Base-by-base conservation (phyloP, 2,888 invertebrate species). In the Cloeon dipterum region DNA sequence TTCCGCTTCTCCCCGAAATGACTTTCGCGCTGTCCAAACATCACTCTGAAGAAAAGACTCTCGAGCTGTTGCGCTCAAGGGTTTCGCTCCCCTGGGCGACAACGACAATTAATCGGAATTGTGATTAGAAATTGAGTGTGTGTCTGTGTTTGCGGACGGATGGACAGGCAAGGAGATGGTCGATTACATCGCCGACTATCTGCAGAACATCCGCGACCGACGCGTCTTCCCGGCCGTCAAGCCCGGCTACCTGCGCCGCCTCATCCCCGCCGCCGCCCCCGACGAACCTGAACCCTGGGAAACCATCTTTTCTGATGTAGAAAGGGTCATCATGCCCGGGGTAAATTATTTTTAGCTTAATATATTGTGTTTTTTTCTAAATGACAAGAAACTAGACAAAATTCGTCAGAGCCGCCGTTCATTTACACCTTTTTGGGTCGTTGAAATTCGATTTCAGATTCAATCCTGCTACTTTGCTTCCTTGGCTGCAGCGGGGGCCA, bases 131-230 rank as follows among this genome's bases (percentile, higher is more conserved):
- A n/a, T n/a, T n/a, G n/a, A n/a, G n/a, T n/a, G n/a, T n/a, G n/a
- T n/a, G n/a, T n/a, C n/a, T n/a, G n/a, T n/a, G n/a, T n/a, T n/a
- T n/a, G n/a, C n/a, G n/a, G n/a, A n/a, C n/a, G n/a, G 32, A 32
- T 43, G 40, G 44, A 2, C 54, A 85, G 96, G 93, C 26, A 94
- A 94, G 57, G 88, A 94, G 61, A 79, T 96, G 77, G 85, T 98
- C 41, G 96, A 98, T 60, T 98, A 86, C 56, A 93, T 98, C 46
- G 93, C 93, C 1, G 88, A 96, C 54, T 98, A 98, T 55, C 58
- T 96, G 53, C 79, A 85, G 56, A 82, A 76, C 46, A 88, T 98
- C 41, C 66, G 93, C 1, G 78, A 77, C 11, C 67, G 81, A 3
- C 70, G 85, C 13, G 96, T 98, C 2, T 93, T 85, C 52, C 96